A percentile compares a stretch with the other conserved stretches of the same genome.
phyloP scores from a whole-genome alignment of 2,113 vertebrate species.

The Catharus bicknelli region DNA sequence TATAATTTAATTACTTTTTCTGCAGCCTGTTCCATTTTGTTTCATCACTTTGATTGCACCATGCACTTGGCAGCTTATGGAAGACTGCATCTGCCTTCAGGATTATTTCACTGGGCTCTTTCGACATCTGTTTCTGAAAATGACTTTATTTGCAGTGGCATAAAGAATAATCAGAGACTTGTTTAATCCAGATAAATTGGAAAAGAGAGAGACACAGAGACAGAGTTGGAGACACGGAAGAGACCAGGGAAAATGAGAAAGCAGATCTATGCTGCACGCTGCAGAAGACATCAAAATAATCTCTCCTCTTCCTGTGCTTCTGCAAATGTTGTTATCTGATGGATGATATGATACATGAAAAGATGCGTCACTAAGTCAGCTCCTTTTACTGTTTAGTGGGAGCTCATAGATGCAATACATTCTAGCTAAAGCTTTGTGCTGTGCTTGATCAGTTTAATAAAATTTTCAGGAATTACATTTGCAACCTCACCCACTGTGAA shows the following conservation, averaged over 20 bases:
- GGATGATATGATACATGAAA: not conserved
- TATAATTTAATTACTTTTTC: constrained; percentile 73
- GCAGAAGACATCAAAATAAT: constrained; percentile 40
- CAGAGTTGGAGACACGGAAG: constrained; percentile 6
- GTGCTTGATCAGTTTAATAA: constrained; percentile 10
- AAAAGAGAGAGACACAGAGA: constrained; percentile 33
- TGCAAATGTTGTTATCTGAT: constrained; percentile 30
- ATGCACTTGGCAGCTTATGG: constrained; percentile 56
- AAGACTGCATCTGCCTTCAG: constrained; percentile 68
- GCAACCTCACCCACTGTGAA: not conserved
- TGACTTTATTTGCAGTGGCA: constrained; percentile 72
- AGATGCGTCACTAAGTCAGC: constrained; percentile 18
- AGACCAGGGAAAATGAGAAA: not conserved
- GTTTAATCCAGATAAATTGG: constrained; percentile 66
- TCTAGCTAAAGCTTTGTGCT: not conserved
- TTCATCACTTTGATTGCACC: constrained; percentile 68
- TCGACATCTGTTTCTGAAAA: constrained; percentile 71
- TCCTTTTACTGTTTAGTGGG: constrained; percentile 2
- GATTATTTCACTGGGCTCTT: constrained; percentile 63
- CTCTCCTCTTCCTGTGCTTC: not conserved
- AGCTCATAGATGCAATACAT: not conserved
- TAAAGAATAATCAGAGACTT: constrained; percentile 69
- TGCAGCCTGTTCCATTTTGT: constrained; percentile 70
- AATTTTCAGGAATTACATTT: constrained; percentile 22
- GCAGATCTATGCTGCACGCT: not conserved